Evolutionary conservation across 2,113 vertebrate species (phyloP).

Genomic region (Colistium nudipinnis): DNA sequence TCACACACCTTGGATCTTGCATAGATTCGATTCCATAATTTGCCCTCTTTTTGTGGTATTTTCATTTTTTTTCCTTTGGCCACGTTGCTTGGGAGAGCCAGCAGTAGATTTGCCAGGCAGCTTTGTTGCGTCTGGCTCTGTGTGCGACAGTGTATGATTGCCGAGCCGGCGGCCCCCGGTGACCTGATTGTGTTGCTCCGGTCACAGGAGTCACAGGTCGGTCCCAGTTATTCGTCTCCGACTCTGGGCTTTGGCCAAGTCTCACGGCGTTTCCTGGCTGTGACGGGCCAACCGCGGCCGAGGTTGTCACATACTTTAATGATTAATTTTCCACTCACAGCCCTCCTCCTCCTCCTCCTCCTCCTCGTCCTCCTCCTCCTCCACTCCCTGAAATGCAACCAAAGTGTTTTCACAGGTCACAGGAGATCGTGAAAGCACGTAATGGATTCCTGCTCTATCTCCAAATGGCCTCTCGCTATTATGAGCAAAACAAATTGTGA

Average conservation of each 20-base stretch:
- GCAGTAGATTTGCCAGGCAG: slow-evolving; percentile 11
- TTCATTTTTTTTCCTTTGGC: slow-evolving; percentile 7
- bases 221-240: slow-evolving; percentile 43
- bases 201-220: slow-evolving; percentile 47
- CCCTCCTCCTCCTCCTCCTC: slow-evolving; percentile 11
- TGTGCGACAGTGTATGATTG: slow-evolving; percentile 24
- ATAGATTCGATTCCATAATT: too few species aligned
- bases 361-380: too few species aligned
- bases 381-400: slow-evolving; percentile 46
- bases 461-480: slow-evolving; percentile 39
- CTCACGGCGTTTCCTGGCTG: slow-evolving; percentile 35
- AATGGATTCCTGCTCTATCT: slow-evolving; percentile 61
- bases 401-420: slow-evolving; percentile 65
- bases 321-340: slow-evolving; percentile 50
- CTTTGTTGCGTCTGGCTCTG: slow-evolving; percentile 22
- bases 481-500: slow-evolving; percentile 51
- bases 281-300: slow-evolving; percentile 35
- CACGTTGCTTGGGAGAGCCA: neutral
- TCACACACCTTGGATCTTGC: too few species aligned
- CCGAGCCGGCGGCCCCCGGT: slow-evolving; percentile 34
- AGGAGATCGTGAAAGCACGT: slow-evolving; percentile 42
- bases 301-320: slow-evolving; percentile 55
- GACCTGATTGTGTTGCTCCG: slow-evolving; percentile 16
- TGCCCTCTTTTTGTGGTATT: too few species aligned
- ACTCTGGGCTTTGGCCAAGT: slow-evolving; percentile 19